Base-by-base conservation (phyloP, 2,797 vertebrate genomes). In the Astyanax mexicanus region DNA sequence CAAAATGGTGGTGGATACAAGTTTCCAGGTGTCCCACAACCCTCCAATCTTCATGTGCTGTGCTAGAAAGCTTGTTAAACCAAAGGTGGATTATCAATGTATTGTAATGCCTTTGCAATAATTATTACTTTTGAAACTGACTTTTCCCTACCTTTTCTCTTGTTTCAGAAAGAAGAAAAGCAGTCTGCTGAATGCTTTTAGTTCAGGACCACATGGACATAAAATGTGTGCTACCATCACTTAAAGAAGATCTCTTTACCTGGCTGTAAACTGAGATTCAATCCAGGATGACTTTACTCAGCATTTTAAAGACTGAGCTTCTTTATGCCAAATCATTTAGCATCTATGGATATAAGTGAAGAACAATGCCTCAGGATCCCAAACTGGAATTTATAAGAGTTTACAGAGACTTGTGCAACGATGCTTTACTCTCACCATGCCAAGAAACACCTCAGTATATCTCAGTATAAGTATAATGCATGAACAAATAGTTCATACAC, bases 261-360 rank as follows among this genome's bases (percentile, higher is more conserved):
- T 45, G 45, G 6, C 67, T 37, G 38, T 51, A 52, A 37, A 51
- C 62, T 57, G 54, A 64, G 17, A 29, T 51, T n/a, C n/a, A 11
- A 15, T 65, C 60, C 51, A 76, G 72, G 72, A 83, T 75, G 61
- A 52, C 51, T 75, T 64, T 78, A 62, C 55, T 17, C 23, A 57
- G 27, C 74, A 45, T 25, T 52, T 70, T 57, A 23, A 49, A 44
- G 52, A 68, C 60, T 52, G n/a, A 3, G 15, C 4, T 49, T 44
- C 23, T 58, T 75, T 64, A 58, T 29, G 11, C 2, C 58, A 54
- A 15, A 51, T 78, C 37, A 10, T 42, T 25, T 40, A 52, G 79
- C 37, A 74, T 27, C 57, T 38, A 58, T 40, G 77, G 61, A 64
- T 77, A 64, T 77, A 69, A 77, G 49, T 44, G 45, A 10, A 19